These are phyloP conservation scores for Tetheella fluctuosa DNA, from an alignment of 2,888 invertebrate genomes.

Conservation along the genomic window DNA sequence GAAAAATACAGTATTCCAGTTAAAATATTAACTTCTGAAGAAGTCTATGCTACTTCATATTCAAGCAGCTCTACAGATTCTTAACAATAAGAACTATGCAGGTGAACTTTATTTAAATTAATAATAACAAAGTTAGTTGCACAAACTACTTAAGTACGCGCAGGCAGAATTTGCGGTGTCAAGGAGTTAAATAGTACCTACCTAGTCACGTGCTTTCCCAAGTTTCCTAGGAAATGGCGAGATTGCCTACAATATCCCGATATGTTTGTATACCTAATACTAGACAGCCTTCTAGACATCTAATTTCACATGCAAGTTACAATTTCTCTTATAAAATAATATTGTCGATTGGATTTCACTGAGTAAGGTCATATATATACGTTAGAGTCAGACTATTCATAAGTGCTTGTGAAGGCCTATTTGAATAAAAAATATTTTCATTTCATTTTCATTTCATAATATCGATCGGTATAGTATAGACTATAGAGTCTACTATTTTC, in stretches of 20 bases:
- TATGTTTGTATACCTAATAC: background rate
- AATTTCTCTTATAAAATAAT: background rate
- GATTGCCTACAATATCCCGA: background rate
- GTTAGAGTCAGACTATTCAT: too few species aligned
- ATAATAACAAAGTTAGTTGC: background rate
- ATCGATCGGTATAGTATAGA: too few species aligned
- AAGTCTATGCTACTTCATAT: background rate
- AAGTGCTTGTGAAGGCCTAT: too few species aligned
- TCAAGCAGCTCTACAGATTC: background rate
- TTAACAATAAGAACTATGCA: background rate
- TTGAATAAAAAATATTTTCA: too few species aligned
- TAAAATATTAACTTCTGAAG: background rate
- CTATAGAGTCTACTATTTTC: too few species aligned
- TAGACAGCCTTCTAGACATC: background rate
- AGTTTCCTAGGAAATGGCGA: background rate
- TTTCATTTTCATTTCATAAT: too few species aligned
- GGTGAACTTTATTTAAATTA: background rate
- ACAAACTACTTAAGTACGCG: background rate
- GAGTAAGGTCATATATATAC: too few species aligned
- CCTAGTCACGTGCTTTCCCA: background rate
- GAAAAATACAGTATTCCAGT: background rate
- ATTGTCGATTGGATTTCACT: background rate
- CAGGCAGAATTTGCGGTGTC: constrained; percentile 1
- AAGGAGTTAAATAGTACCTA: background rate
- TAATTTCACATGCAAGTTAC: background rate